Evolutionary conservation across 92 coral and sea anemone species (phyloP).

Genomic region (Montipora capitata): DNA sequence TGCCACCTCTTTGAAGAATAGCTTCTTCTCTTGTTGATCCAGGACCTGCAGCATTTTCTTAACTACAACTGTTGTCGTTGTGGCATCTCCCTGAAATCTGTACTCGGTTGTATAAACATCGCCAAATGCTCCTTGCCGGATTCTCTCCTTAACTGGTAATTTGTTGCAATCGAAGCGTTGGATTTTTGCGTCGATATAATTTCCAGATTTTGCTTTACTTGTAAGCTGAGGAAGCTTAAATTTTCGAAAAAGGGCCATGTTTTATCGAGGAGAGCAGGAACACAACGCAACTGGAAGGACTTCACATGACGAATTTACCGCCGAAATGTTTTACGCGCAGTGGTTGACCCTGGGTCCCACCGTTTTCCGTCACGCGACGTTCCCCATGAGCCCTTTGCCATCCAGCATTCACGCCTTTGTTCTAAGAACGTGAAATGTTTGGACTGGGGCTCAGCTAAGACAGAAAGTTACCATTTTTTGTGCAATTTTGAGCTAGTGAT

Average conservation of each 20-base stretch:
- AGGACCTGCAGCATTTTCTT: conserved; percentile 38
- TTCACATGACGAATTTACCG: conserved; percentile 5
- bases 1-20: conserved; percentile 8
- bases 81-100: conserved; percentile 12
- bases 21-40: conserved; percentile 40
- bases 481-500: conserved; percentile 26
- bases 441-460: conserved; percentile 24
- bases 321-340: conserved; percentile 18
- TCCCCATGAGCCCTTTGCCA: conserved; percentile 14
- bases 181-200: not conserved
- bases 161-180: conserved; percentile 12
- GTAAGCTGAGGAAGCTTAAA: too few species aligned
- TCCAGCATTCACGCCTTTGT: conserved; percentile 23
- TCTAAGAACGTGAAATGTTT: conserved; percentile 28
- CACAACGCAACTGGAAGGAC: not conserved
- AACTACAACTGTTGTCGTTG: conserved; percentile 16
- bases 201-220: not conserved
- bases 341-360: conserved; percentile 23
- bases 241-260: too few species aligned
- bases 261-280: too few species aligned
- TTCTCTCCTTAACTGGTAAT: conserved; percentile 27
- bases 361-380: conserved; percentile 17
- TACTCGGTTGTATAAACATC: conserved; percentile 29
- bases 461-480: conserved; percentile 23
- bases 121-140: conserved; percentile 22